Percentiles rank a stretch among this genome's conserved stretches.
Conservation (phyloP, 2,888 invertebrate genomes). For the Sabellastarte sp. region DNA sequence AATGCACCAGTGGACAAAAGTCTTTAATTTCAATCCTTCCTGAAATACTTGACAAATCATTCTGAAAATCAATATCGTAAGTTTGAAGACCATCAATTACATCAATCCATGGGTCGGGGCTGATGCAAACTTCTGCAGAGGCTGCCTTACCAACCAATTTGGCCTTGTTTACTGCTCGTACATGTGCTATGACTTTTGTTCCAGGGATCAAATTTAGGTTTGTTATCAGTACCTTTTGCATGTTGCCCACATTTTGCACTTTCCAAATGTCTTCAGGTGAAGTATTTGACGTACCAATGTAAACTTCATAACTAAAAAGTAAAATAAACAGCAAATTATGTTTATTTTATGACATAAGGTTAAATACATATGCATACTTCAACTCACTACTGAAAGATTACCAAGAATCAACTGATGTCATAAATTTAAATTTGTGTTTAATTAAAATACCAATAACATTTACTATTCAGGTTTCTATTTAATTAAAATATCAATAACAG, state of each 20-base stretch:
- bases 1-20: not conserved
- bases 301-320: constrained; percentile 1
- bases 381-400: no score
- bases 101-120: not conserved
- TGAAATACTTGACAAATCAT: not conserved
- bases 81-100: not conserved
- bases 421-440: no score
- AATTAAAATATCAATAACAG: no score
- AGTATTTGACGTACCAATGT: not conserved
- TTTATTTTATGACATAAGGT: no score
- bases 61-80: not conserved
- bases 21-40: not conserved
- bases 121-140: not conserved
- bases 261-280: not conserved
- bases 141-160: not conserved
- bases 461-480: no score
- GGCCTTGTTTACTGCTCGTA: not conserved
- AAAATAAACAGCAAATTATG: no score
- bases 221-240: not conserved
- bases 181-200: not conserved
- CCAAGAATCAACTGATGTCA: no score
- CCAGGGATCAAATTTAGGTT: not conserved
- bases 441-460: no score
- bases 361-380: no score
- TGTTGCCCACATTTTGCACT: not conserved